A percentile compares a stretch with the other conserved stretches of the same genome.
These are phyloP conservation scores for Hippocampus zosterae DNA, from an alignment of 2,113 vertebrate species.

Conservation along the genomic window DNA sequence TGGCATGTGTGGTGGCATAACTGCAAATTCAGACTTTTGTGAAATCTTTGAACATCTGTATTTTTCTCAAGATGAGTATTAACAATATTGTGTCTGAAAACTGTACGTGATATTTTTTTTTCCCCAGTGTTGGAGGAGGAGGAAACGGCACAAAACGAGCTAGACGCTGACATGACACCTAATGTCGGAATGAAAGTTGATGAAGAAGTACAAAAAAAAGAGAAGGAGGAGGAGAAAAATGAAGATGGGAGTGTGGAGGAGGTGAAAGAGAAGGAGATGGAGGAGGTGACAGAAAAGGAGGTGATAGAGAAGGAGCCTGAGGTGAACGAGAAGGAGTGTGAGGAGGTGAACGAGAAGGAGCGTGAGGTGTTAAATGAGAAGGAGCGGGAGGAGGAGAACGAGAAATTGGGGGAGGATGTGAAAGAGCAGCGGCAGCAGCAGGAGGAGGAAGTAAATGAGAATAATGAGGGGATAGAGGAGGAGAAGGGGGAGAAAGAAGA, in stretches of 20 bases:
- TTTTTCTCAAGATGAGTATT: too few species aligned
- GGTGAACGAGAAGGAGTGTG: not conserved
- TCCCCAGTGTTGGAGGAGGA: not conserved
- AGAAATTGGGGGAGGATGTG: not conserved
- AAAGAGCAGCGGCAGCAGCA: not conserved
- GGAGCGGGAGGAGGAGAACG: not conserved
- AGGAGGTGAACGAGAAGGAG: not conserved
- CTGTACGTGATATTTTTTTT: not conserved
- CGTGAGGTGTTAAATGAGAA: not conserved
- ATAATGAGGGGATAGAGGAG: too few species aligned
- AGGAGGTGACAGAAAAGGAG: not conserved
- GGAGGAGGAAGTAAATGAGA: too few species aligned
- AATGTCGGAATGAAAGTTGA: constrained; percentile 3
- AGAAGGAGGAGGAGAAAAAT: not conserved
- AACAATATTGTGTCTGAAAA: not conserved
- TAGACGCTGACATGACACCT: constrained; percentile 42
- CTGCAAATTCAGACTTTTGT: too few species aligned
- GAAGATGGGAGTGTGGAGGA: not conserved
- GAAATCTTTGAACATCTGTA: too few species aligned
- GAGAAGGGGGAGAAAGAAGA: not conserved
- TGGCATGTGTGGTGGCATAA: too few species aligned
- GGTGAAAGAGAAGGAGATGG: not conserved
- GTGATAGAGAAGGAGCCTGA: not conserved
- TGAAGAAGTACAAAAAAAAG: not conserved
- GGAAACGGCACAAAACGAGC: constrained; percentile 9